Base-by-base conservation (phyloP, 1,140 invertebrate species). In the Macrostomum lignano region DNA sequence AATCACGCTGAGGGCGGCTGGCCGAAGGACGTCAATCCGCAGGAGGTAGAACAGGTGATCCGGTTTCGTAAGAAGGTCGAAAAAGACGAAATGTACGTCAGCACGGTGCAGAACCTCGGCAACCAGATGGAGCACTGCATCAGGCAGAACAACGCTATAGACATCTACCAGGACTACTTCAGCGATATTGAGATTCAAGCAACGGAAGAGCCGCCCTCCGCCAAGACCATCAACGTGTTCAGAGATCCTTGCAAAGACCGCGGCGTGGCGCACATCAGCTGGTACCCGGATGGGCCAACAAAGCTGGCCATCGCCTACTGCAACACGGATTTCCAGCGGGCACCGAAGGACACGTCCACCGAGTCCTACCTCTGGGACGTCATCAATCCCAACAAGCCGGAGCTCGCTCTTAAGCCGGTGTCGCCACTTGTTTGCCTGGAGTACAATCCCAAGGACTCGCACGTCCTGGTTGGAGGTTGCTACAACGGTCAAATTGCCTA, bases 1-100 rank as follows among this genome's bases (percentile, higher is more conserved):
- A 73, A 73, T 43, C 84, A 93, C 47, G 66, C 70, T 3, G 84
- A 93, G 61, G 84, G 84, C 17, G 84, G 82, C 2, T 93, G 84
- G 84, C 81, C 82, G 0, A 84, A 82, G 60, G 82, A 91, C 46
- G 69, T 93, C 29, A 84, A 84, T 45, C 69, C 70, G 46, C 64
- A 69, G 21, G 82, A 93, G 49, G 64, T 71, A 2, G 82, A 93
- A 58, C 76, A 82, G 48, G 74, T 70, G 3, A 62, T 72, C 2
- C 62, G 78, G 44, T 91, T 77, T 47, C 64, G 77, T 43, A 71
- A 86, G 28, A 91, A 91, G 61, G 71, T 88, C 25, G 81, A 91
- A 58, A 91, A 91, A 55, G 82, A 93, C 55, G 82, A 93, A 51
- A 62, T 68, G 22, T 91, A 81, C 44, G 70, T 76, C 44, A 71